Evolutionary conservation across 2,113 vertebrate species (phyloP).

Genomic region (Tiliqua scincoides): DNA sequence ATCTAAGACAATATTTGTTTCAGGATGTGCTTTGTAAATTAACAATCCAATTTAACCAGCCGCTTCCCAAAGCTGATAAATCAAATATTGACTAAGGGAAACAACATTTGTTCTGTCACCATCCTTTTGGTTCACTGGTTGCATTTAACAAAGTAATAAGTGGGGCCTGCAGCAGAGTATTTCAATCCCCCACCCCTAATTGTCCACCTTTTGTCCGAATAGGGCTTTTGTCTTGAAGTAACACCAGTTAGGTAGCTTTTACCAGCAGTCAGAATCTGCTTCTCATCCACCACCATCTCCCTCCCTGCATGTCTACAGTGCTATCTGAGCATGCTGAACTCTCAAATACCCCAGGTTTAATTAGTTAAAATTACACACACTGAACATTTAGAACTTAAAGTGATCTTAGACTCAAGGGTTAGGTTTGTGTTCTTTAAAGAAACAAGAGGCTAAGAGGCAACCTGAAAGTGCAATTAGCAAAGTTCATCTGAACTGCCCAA

Average conservation of each 20-base stretch:
- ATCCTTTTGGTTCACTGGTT: background rate
- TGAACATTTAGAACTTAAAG: constrained; percentile 48
- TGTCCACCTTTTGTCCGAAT: constrained; percentile 48
- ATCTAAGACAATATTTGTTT: background rate
- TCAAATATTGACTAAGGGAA: background rate
- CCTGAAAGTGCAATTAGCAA: constrained; percentile 17
- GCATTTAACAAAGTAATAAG: background rate
- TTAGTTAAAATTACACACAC: constrained; percentile 35
- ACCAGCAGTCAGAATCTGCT: constrained; percentile 60
- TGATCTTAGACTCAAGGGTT: constrained; percentile 12
- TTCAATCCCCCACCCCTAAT: too few species aligned
- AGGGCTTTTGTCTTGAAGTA: constrained; percentile 55
- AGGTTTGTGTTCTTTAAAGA: constrained; percentile 50
- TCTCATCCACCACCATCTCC: constrained; percentile 34
- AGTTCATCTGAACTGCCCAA: background rate
- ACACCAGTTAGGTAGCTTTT: constrained; percentile 58
- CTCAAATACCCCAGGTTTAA: constrained; percentile 44
- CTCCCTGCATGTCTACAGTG: constrained; percentile 59
- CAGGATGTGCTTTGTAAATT: background rate
- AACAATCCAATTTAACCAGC: background rate
- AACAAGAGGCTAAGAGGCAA: constrained; percentile 6
- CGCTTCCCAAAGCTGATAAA: background rate
- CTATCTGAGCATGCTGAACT: constrained; percentile 57
- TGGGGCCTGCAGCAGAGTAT: too few species aligned
- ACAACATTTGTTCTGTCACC: background rate